A percentile compares a stretch with the other conserved stretches of the same genome.
Evolutionary conservation across 2,113 vertebrate genomes (phyloP).

Genomic region (Delphinus delphis): DNA sequence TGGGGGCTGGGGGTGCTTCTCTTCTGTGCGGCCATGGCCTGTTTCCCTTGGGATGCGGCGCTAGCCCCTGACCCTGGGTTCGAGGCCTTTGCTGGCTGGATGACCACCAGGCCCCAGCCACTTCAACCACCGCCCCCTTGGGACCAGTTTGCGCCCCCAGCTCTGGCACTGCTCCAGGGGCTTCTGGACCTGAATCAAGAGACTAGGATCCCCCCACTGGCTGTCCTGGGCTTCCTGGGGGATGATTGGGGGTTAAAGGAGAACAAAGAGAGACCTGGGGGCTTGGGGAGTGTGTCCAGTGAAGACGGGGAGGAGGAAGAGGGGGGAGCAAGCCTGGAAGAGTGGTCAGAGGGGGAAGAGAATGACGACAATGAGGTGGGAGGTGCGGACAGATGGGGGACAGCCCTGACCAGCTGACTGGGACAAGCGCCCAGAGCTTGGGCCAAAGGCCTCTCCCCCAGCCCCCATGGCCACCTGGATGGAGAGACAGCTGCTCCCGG

Average conservation of each 20-base stretch:
- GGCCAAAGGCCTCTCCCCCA: background rate
- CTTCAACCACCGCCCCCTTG: conserved; percentile 83
- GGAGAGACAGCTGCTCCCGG: background rate
- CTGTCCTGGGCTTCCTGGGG: conserved; percentile 83
- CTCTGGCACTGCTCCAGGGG: conserved; percentile 86
- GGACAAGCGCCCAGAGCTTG: background rate
- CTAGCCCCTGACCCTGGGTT: conserved; percentile 86
- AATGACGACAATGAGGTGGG: background rate
- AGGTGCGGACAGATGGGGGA: background rate
- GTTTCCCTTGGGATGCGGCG: conserved; percentile 92
- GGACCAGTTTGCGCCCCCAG: conserved; percentile 81
- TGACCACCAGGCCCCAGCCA: conserved; percentile 72
- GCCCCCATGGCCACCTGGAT: background rate
- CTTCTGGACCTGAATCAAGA: conserved; percentile 88
- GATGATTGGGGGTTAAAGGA: conserved; percentile 63
- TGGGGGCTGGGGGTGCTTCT: conserved; percentile 92
- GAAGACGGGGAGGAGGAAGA: background rate
- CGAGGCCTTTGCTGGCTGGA: conserved; percentile 87
- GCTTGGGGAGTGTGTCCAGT: background rate
- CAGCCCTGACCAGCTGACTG: conserved; percentile 7
- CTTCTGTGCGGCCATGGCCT: conserved; percentile 89
- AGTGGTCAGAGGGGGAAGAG: conserved; percentile 49
- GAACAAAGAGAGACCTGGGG: conserved; percentile 51
- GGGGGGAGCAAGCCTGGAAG: conserved; percentile 56
- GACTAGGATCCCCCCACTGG: conserved; percentile 85